Conservation (phyloP, 2,888 invertebrate genomes). For the Teleiodes luculella region DNA sequence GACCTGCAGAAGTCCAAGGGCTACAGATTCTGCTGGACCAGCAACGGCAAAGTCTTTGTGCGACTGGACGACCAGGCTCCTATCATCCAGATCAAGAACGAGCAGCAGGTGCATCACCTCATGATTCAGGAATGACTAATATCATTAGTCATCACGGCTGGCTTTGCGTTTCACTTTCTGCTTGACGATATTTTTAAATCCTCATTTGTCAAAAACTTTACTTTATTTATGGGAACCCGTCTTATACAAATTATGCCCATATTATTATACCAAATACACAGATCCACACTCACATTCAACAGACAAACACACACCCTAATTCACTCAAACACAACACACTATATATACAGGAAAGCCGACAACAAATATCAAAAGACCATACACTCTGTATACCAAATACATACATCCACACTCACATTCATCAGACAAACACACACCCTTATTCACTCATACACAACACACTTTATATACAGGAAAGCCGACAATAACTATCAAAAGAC, state of each 20-base stretch:
- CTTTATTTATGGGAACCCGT: too few relatives aligned
- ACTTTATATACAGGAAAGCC: not conserved
- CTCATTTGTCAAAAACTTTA: not conserved
- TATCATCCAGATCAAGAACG: not conserved
- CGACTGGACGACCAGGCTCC: not conserved
- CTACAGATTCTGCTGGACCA: conserved; percentile 13
- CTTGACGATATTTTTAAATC: not conserved
- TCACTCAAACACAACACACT: not conserved
- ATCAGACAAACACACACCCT: not conserved
- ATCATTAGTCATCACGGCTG: too few relatives aligned
- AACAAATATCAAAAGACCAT: not conserved
- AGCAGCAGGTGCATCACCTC: not conserved
- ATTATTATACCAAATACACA: not conserved
- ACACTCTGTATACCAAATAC: too few relatives aligned
- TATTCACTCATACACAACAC: not conserved
- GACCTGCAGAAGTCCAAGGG: conserved; percentile 12
- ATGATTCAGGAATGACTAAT: not conserved
- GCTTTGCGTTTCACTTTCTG: too few relatives aligned
- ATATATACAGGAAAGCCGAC: not conserved
- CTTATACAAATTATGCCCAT: not conserved
- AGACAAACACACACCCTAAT: not conserved
- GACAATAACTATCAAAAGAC: too few relatives aligned
- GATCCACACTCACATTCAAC: not conserved
- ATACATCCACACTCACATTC: not conserved
- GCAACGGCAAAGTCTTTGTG: too few relatives aligned